Base-by-base conservation (phyloP, 2,113 vertebrate genomes). In the Mola mola region DNA sequence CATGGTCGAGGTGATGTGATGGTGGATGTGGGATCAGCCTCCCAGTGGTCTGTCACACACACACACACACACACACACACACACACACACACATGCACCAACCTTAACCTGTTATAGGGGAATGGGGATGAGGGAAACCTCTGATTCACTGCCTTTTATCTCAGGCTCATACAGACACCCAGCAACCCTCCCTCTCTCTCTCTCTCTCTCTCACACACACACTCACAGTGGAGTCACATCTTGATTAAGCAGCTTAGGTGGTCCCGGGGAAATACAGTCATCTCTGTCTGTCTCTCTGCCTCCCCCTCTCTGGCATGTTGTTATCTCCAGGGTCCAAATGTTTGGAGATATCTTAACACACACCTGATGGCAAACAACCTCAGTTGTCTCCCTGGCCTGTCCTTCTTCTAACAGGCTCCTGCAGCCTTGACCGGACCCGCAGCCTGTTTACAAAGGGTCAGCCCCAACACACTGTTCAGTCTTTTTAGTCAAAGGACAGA, bases 281-380 rank as follows among this genome's bases (percentile, higher is more conserved):
- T 85, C 78, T 71, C 68, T 69, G 75, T 67, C 73, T 86, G 79
- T 80, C 79, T 81, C 75, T 69, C 62, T 58, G 42, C 72, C 75
- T 74, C 70, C 75, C 71, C 75, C 51, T 77, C 77, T 74, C 80
- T 81, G 82, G 69, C 87, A 83, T 85, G 83, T 79, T 81, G 86
- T 83, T 86, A 88, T 89, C 85, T 87, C 79, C 83, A 66, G 85
- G 77, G 85, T 83, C 80, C 87, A 89, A 89, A 86, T 83, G 85
- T 88, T 88, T 85, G 84, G 82, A 87, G 85, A 88, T 88, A 89
- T 89, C 88, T 90, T 87, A 82, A 90, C 83, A 87, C 81, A 85
- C 77, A 84, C 87, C 85, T 86, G 83, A 86, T 85, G 85, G 85
- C 79, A 81, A 82, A 84, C 80, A 87, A 75, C 82, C 81, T 81